phyloP scores from a whole-genome alignment of 2,113 vertebrate species.

The Syngnathoides biaculeatus region DNA sequence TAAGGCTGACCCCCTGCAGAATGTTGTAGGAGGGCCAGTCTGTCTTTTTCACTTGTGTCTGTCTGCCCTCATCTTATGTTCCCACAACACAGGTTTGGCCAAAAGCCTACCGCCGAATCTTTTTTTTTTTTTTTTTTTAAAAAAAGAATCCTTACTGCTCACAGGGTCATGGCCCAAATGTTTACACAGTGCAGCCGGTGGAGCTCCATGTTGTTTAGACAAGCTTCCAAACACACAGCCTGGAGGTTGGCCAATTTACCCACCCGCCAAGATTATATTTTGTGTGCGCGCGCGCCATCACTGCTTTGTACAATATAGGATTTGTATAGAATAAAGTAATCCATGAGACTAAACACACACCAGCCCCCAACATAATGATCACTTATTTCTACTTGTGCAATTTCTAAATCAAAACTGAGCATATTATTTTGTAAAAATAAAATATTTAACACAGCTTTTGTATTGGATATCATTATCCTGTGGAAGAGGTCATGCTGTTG shows the following conservation, averaged over 20 bases:
- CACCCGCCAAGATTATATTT: conserved; percentile 37
- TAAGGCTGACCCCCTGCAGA: conserved; percentile 26
- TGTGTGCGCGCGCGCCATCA: conserved; percentile 42
- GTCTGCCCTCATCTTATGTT: conserved; percentile 36
- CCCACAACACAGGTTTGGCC: conserved; percentile 34
- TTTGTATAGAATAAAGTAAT: conserved; percentile 7
- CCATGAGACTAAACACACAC: background rate
- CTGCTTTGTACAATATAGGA: conserved; percentile 45
- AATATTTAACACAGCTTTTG: background rate
- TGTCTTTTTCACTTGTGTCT: conserved; percentile 25
- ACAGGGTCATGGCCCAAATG: conserved; percentile 66
- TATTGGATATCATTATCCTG: background rate
- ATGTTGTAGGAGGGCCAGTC: conserved; percentile 31
- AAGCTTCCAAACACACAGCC: conserved; percentile 73
- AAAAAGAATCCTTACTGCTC: conserved; percentile 64
- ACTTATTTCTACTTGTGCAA: background rate
- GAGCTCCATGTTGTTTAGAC: conserved; percentile 73
- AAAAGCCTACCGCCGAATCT: conserved; percentile 57
- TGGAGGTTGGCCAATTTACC: conserved; percentile 60
- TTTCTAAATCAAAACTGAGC: background rate
- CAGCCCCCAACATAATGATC: background rate
- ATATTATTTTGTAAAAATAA: background rate
- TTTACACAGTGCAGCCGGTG: conserved; percentile 74
- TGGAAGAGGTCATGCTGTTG: background rate
- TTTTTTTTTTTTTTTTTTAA: too few species aligned